Evolutionary conservation across 37 sponge, comb jelly and placozoan genomes (phyloP).

Genomic region (Halisarca cf. caerulea): DNA sequence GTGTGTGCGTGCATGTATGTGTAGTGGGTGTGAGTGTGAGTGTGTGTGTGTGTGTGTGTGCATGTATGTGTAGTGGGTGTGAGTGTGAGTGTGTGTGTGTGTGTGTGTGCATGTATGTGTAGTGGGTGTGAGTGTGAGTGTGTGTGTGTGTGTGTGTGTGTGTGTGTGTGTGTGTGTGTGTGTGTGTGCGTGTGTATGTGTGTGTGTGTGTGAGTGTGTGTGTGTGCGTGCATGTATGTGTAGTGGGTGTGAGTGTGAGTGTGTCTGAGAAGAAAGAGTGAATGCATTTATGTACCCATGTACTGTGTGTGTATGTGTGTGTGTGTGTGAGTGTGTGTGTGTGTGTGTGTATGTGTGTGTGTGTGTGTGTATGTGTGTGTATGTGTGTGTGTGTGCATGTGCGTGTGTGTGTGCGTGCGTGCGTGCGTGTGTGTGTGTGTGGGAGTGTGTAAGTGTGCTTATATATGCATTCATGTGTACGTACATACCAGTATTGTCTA

Average conservation of each 20-base stretch:
- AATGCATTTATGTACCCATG: not conserved
- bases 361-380: not conserved
- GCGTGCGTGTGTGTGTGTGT: too few relatives aligned
- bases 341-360: not conserved
- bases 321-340: not conserved
- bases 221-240: not conserved
- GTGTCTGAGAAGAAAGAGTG: not conserved
- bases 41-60: not conserved
- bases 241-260: too few relatives aligned
- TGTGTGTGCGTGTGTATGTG: not conserved
- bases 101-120: not conserved
- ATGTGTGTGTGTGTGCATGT: too few relatives aligned
- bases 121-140: not conserved
- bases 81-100: not conserved
- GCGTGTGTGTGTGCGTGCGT: too few relatives aligned
- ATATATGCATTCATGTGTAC: not conserved
- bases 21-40: too few relatives aligned
- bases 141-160: not conserved
- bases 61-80: not conserved
- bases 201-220: not conserved
- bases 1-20: not conserved
- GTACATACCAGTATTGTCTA: not conserved
- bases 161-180: too few relatives aligned
- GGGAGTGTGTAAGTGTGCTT: too few relatives aligned
- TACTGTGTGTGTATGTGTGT: not conserved